phyloP scores from a whole-genome alignment of 2,888 invertebrate genomes.

The Operophtera brumata region DNA sequence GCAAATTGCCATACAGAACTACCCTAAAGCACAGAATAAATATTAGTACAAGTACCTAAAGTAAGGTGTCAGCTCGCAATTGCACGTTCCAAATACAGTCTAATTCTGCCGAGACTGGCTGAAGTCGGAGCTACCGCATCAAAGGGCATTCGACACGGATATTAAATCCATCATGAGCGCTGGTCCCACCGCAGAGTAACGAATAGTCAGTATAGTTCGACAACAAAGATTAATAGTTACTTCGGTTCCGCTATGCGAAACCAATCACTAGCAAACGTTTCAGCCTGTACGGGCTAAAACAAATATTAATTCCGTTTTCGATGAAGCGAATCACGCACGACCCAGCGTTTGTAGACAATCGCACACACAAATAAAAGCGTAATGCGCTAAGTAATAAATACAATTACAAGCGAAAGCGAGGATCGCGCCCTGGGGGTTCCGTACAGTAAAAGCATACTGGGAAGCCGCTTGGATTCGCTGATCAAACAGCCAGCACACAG shows the following conservation, averaged over 20 bases:
- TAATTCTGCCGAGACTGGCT: not conserved
- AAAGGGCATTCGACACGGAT: slow-evolving; percentile 51
- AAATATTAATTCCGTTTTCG: not conserved
- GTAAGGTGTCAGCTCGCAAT: too few relatives aligned
- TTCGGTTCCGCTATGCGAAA: slow-evolving; percentile 39
- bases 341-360: too few relatives aligned
- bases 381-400: not conserved
- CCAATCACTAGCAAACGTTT: slow-evolving; percentile 42
- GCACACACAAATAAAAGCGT: not conserved
- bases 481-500: too few relatives aligned
- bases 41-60: too few relatives aligned
- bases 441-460: too few relatives aligned
- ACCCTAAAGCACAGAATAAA: too few relatives aligned
- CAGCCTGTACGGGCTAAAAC: not conserved
- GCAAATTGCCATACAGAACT: too few relatives aligned
- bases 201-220: not conserved
- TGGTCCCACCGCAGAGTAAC: slow-evolving; percentile 13
- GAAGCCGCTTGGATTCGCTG: too few relatives aligned
- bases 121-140: slow-evolving; percentile 30
- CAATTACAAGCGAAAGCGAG: too few relatives aligned
- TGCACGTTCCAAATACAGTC: not conserved
- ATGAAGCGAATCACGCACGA: not conserved
- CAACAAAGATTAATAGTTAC: not conserved
- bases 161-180: slow-evolving; percentile 45
- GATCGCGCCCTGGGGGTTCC: too few relatives aligned